Evolutionary conservation across 2,888 invertebrate genomes (phyloP).

Genomic region (Eumerus sabulonum): DNA sequence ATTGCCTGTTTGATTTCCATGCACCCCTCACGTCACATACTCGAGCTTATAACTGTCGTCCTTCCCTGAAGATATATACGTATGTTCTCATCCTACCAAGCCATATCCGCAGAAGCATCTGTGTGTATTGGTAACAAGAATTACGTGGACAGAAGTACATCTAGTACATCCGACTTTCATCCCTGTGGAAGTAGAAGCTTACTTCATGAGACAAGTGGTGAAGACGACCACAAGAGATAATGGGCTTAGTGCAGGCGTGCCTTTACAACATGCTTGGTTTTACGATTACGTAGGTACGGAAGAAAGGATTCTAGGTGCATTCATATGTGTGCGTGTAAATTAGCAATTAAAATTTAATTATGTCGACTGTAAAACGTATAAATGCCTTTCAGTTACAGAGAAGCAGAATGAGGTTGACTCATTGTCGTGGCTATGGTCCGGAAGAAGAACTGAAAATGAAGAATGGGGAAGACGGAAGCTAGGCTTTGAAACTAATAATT

Average conservation of each 20-base stretch:
- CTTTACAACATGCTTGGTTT: too few species aligned
- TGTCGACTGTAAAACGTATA: constrained; percentile 56
- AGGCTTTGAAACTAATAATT: too few species aligned
- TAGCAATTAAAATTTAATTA: constrained; percentile 68
- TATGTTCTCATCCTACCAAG: constrained; percentile 16
- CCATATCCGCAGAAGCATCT: constrained; percentile 55
- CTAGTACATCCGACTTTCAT: too few species aligned
- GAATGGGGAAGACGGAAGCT: too few species aligned
- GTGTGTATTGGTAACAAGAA: too few species aligned
- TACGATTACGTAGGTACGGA: neutral
- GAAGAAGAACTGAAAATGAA: too few species aligned
- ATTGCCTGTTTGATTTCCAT: constrained; percentile 49
- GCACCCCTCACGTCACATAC: constrained; percentile 13
- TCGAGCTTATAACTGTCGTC: constrained; percentile 28
- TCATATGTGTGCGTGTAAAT: constrained; percentile 53
- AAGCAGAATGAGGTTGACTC: constrained; percentile 6
- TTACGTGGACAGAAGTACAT: too few species aligned
- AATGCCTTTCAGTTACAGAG: constrained; percentile 34
- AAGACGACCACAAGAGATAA: constrained; percentile 59
- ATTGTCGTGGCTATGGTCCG: neutral
- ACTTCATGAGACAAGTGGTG: too few species aligned
- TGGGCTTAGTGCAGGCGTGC: constrained; percentile 35
- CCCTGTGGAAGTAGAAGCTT: too few species aligned
- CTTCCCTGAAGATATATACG: constrained; percentile 28
- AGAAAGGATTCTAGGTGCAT: constrained; percentile 25